Evolutionary conservation across 2,888 invertebrate genomes (phyloP), one percentile per base, ranked within the genome.

Genomic region (Hyppa rectilinea): DNA sequence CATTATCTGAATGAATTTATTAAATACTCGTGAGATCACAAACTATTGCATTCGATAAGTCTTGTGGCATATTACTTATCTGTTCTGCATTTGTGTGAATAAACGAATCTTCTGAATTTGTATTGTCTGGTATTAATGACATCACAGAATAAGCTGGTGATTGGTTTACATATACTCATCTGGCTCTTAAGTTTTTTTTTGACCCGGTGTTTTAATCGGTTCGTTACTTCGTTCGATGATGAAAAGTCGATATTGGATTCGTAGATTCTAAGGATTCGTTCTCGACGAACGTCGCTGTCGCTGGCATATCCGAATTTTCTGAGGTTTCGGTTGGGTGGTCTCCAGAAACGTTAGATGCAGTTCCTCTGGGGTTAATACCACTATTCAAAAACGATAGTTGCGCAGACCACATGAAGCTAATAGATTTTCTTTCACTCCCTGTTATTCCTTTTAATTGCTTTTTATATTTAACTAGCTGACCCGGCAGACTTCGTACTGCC

Each of bases 301-400:
- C 47, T 47, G 23, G 47, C 47, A 47, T 47, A 12, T 26, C 47
- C 47, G 47, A 47, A 26, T 47, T 23, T 47, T 47, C 12, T 47
- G 23, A 47, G 23, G 23, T 47, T 47, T 26, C 47, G 47, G 47
- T 47, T 47, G 23, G 10, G 47, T 4, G 23, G 47, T 47, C 47
- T 47, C 23, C 47, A 47, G 47, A 47, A 26, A 47, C 47, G 47
- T 47, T 47, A 10, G 23, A 47, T 47, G 47, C 47, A 53, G 31
- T 52, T 52, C 20, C 52, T 20, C 29, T 50, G 17, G 52, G 52
- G 31, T 31, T n/a, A 50, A 31, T 31, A 52, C 52, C 52, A 52
- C 52, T 52, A 31, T 52, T 31, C 52, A 52, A 52, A 52, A 52
- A 52, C 31, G 52, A 31, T 31, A 52, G 20, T 52, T 52, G 52